These are phyloP conservation scores for Caenorhabditis angaria DNA, from an alignment of 2,888 invertebrate species.

Conservation along the genomic window DNA sequence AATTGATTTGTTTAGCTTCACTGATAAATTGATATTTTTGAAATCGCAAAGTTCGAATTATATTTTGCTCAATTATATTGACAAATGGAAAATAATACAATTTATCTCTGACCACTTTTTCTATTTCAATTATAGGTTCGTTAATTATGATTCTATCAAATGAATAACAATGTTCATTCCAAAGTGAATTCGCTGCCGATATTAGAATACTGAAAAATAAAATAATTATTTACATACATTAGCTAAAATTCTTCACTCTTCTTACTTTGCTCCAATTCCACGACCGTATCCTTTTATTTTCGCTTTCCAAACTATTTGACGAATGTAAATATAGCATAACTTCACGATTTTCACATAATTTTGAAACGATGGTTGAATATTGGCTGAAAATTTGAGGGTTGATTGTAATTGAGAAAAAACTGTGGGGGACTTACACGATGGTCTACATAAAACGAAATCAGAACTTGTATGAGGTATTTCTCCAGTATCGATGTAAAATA, in stretches of 20 bases:
- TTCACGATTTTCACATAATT: background rate
- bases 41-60: background rate
- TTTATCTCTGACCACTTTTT: background rate
- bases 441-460: background rate
- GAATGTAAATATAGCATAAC: background rate
- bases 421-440: background rate
- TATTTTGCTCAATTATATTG: background rate
- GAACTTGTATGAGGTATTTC: background rate
- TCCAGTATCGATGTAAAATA: background rate
- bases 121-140: background rate
- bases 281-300: background rate
- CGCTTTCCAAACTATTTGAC: background rate
- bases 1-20: background rate
- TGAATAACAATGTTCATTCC: background rate
- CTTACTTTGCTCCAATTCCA: background rate
- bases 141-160: background rate
- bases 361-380: background rate
- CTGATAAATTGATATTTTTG: too few species aligned
- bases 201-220: background rate
- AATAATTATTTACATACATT: background rate
- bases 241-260: background rate
- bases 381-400: background rate
- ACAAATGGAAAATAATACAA: background rate
- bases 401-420: too few species aligned
- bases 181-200: background rate